Percentiles rank a stretch among this genome's conserved stretches.
Evolutionary conservation across 30 jellyfish, hydroid and myxozoan species (phyloP).

Genomic region (Aurelia aurita): DNA sequence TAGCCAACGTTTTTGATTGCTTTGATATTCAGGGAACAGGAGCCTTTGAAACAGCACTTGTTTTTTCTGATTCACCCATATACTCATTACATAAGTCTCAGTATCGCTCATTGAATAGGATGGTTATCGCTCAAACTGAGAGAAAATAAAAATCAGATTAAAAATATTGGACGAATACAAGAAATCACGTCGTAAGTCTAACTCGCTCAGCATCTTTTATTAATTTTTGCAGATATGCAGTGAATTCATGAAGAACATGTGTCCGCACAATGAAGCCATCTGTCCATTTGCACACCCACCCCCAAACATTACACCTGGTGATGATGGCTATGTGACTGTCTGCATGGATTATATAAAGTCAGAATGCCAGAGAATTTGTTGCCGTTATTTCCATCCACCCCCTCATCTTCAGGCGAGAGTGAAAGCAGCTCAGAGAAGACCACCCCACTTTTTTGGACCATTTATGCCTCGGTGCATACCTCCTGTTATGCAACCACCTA

Average conservation of each 20-base stretch:
- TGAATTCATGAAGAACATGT: conserved; percentile 62
- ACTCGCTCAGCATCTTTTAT: too few species aligned
- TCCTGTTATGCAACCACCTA: conserved; percentile 26
- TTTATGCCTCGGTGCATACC: conserved; percentile 14
- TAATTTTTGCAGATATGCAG: conserved; percentile 44
- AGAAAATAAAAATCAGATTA: too few species aligned
- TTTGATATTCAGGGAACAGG: too few species aligned
- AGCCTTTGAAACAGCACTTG: too few species aligned
- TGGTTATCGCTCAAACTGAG: too few species aligned
- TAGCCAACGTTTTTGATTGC: too few species aligned
- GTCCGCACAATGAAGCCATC: conserved; percentile 42
- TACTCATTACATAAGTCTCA: too few species aligned
- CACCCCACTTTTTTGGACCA: conserved; percentile 61
- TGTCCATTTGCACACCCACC: conserved; percentile 82
- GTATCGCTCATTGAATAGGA: too few species aligned
- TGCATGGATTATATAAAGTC: conserved; percentile 82
- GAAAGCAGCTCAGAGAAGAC: conserved; percentile 72
- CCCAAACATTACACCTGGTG: conserved; percentile 49
- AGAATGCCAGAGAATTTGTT: conserved; percentile 60
- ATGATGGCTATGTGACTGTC: conserved; percentile 75
- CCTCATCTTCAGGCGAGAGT: conserved; percentile 69
- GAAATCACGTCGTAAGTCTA: too few species aligned
- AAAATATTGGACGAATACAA: too few species aligned
- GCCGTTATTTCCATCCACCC: conserved; percentile 83
- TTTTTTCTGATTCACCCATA: too few species aligned